These are phyloP conservation scores for Ceratoteleas bidentatus DNA, from an alignment of 1,140 invertebrate genomes.

Conservation along the genomic window DNA sequence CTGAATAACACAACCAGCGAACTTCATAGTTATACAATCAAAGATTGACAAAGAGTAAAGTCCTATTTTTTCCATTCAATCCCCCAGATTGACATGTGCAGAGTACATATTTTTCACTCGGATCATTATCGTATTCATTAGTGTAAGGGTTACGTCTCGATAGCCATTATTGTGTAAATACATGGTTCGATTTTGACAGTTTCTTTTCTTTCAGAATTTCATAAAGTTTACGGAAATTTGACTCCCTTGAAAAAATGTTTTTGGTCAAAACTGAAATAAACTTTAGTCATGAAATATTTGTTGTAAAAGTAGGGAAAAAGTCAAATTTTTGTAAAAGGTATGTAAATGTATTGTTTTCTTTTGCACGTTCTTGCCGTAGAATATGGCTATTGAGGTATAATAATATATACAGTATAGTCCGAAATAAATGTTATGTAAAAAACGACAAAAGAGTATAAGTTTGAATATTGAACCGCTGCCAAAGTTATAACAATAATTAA, in stretches of 20 bases:
- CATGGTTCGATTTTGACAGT: background rate
- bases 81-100: constrained; percentile 21
- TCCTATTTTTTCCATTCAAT: constrained; percentile 52
- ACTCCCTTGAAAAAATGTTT: background rate
- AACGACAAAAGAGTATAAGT: too few species aligned
- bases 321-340: too few species aligned
- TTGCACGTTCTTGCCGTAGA: too few species aligned
- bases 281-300: too few species aligned
- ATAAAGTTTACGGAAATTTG: background rate
- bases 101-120: constrained; percentile 55
- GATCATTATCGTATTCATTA: constrained; percentile 29
- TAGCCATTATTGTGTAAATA: constrained; percentile 29
- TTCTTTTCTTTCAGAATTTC: constrained; percentile 2
- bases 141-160: constrained; percentile 12
- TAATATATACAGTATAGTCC: too few species aligned
- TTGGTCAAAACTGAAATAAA: too few species aligned
- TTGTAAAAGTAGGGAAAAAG: too few species aligned
- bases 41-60: constrained; percentile 40
- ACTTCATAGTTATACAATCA: constrained; percentile 46
- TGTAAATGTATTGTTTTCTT: too few species aligned
- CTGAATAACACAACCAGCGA: constrained; percentile 41
- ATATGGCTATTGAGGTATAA: too few species aligned
- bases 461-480: too few species aligned
- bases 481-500: too few species aligned
- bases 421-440: too few species aligned